Base-by-base conservation (phyloP, 2,888 invertebrate species). In the Molanna angustata region DNA sequence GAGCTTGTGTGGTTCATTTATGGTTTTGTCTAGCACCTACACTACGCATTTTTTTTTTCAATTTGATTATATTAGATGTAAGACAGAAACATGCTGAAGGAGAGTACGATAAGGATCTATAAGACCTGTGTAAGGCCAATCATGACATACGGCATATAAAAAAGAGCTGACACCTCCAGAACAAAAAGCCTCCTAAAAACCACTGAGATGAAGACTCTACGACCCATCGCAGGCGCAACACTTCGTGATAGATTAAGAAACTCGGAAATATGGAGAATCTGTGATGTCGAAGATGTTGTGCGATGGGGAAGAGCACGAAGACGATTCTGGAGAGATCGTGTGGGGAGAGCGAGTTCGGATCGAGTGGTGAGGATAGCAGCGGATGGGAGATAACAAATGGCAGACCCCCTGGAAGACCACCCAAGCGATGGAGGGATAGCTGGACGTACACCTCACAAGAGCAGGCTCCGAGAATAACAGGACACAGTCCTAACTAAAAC, bases 91-190 rank as follows among this genome's bases (percentile, higher is more conserved):
- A 35, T 35, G 35, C 9, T 6, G n/a, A 7, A 4, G 4, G 35
- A 35, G 4, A 35, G 35, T 35, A 35, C 4, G 35, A 13, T 35
- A 4, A 7, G 35, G 4, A 35, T 35, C n/a, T 60, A 58, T 41
- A 56, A 54, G 33, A 58, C 50, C 43, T 22, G 37, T 27, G 27
- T 59, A 40, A 31, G 48, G 37, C 55, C 55, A 21, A 47, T 55
- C 16, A 21, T 54, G 41, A 58, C 58, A 19, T 58, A 58, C 37
- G 48, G 50, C 33, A 51, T 48, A 41, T 52, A 59, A 45, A 51
- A 48, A 16, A 44, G 54, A 20, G 58, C 57, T 2, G 55, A 59
- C 20, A 59, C 49, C 13, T 13, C 27, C 7, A 45, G 22, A 45
- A 56, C 58, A 13, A 58, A 58, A 39, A 19, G 21, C 7, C 18